phyloP scores from a whole-genome alignment of 2,113 vertebrate species.

The Callionymus lyra region DNA sequence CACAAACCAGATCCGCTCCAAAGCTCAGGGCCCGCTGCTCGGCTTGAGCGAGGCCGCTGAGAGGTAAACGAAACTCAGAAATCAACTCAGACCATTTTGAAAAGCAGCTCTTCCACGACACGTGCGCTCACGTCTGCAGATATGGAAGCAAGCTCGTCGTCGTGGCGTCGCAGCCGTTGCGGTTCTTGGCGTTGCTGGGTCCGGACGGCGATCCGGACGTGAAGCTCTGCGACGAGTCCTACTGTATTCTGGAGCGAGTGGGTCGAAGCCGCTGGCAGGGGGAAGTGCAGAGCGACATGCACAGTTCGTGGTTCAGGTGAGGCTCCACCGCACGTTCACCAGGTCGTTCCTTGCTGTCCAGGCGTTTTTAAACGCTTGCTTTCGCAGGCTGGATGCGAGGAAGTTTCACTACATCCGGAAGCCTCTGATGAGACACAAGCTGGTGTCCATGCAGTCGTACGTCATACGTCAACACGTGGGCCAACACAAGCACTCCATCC shows the following conservation, averaged over 20 bases:
- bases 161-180: conserved; percentile 77
- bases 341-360: neutral
- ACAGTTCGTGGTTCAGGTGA: conserved; percentile 79
- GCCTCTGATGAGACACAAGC: conserved; percentile 74
- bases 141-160: conserved; percentile 82
- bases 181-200: conserved; percentile 79
- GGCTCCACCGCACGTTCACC: conserved; percentile 13
- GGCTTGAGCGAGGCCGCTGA: conserved; percentile 67
- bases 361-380: neutral
- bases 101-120: neutral
- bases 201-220: conserved; percentile 80
- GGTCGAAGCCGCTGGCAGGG: conserved; percentile 92
- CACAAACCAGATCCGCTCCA: conserved; percentile 67
- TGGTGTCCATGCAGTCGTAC: conserved; percentile 85
- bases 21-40: conserved; percentile 55
- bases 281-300: conserved; percentile 88
- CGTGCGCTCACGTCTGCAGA: conserved; percentile 64
- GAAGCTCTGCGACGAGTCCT: conserved; percentile 79
- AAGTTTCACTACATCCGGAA: conserved; percentile 90
- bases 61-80: conserved; percentile 49
- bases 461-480: conserved; percentile 70
- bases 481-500: conserved; percentile 83
- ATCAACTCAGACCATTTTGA: neutral
- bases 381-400: conserved; percentile 79
- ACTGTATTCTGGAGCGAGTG: conserved; percentile 88